These are phyloP conservation scores for Oreocharis arfaki DNA, from an alignment of 2,113 vertebrate species.

Conservation along the genomic window DNA sequence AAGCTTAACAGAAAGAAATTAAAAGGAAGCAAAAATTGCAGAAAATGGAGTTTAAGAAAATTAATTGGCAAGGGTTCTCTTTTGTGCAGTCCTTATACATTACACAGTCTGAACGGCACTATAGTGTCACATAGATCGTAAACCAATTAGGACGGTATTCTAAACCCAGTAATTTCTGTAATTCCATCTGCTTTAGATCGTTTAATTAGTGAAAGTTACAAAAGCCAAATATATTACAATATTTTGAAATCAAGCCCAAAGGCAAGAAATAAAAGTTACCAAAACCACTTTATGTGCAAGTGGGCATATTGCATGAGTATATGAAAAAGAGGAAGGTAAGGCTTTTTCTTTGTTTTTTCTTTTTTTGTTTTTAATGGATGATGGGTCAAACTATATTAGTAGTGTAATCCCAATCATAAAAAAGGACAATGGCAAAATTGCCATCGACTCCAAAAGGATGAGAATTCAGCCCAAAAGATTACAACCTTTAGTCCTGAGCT, in stretches of 20 bases:
- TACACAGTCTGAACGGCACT: constrained; percentile 70
- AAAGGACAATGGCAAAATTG: background rate
- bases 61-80: constrained; percentile 68
- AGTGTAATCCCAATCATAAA: background rate
- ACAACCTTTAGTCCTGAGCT: background rate
- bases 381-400: background rate
- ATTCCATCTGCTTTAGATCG: constrained; percentile 80
- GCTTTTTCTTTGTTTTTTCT: background rate
- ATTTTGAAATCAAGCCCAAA: constrained; percentile 76
- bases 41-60: constrained; percentile 68
- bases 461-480: background rate
- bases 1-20: background rate
- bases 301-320: constrained; percentile 46
- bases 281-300: constrained; percentile 63
- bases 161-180: constrained; percentile 78
- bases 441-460: background rate
- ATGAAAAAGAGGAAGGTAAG: background rate
- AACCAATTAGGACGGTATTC: constrained; percentile 81
- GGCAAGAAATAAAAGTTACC: constrained; percentile 69
- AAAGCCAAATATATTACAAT: constrained; percentile 82
- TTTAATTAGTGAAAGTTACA: constrained; percentile 80
- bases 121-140: constrained; percentile 77
- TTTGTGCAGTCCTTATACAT: constrained; percentile 62
- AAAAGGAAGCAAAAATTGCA: constrained; percentile 8
- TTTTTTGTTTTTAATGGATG: background rate